A percentile compares a stretch with the other conserved stretches of the same genome.
Conservation (phyloP, 2,797 vertebrate genomes). For the Manis pentadactyla region DNA sequence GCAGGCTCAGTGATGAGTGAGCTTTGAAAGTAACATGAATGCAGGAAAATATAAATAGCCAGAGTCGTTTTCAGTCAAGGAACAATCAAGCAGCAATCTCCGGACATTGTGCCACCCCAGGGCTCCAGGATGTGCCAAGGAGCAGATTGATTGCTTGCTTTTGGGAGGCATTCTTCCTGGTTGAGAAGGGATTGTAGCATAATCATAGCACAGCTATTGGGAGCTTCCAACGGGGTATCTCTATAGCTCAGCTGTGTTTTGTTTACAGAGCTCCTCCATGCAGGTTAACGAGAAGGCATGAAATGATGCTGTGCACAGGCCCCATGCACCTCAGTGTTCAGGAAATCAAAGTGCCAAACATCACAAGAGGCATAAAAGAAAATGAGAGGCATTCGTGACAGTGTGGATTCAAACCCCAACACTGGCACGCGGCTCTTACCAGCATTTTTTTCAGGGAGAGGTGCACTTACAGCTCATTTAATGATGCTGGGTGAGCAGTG, state of each 20-base stretch:
- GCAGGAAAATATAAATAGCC: conserved; percentile 21
- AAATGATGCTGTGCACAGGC: neutral
- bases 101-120: neutral
- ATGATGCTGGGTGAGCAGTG: neutral
- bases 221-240: neutral
- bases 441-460: conserved; percentile 25
- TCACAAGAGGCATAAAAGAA: neutral
- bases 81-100: conserved; percentile 16
- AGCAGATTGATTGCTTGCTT: neutral
- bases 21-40: conserved; percentile 18
- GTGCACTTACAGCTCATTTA: neutral
- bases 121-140: neutral
- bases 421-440: neutral
- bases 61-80: conserved; percentile 23
- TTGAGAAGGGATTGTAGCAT: neutral
- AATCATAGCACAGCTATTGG: neutral
- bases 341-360: neutral
- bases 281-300: conserved; percentile 46
- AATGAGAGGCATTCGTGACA: neutral
- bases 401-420: neutral
- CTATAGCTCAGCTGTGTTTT: neutral
- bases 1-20: neutral
- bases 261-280: conserved; percentile 9
- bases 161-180: neutral
- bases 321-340: neutral